Evolutionary conservation across 2,888 invertebrate species (phyloP), one percentile per base, ranked within the genome.

Genomic region (Ectemnius cavifrons): DNA sequence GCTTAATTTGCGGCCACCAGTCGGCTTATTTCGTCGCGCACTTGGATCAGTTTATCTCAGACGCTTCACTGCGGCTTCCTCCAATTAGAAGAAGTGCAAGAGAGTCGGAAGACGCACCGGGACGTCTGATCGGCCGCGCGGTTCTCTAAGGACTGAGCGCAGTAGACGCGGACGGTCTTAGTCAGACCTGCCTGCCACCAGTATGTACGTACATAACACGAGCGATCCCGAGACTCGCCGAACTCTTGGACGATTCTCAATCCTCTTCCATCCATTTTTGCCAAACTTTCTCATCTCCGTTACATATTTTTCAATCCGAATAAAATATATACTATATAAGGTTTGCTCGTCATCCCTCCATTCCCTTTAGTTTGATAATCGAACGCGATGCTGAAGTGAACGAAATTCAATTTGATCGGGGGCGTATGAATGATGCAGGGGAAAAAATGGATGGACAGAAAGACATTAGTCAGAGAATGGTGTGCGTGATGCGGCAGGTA

Each of bases 1-100:
- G 67, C 59, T 47, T 62, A 76, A 83, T 80, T 75, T 74, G 63
- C 60, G 64, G 23, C 23, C 64, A 18, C 57, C 45, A 20, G 58
- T 56, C 58, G 64, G 72, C 23, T 23, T 23, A 71, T 84, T 82
- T 79, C 79, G 80, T 83, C 71, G 71, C 71, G 77, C 75, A 80
- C 79, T 84, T 77, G 62, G 80, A 79, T 84, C 78, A 70, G 81
- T 82, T 83, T 80, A 76, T 83, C 81, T 82, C 63, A 73, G 71
- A 74, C 63, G 76, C 71, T 65, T 61, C 68, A 57, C 77, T 70
- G 66, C 77, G 52, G 69, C 77, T 71, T 70, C 63, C 71, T 79
- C 61, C 79, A 75, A 74, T 63, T 68, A 71, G 63, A 47, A 61
- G 52, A 61, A 61, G 37, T 23, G 37, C 37, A 8, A 27, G 52